Base-by-base conservation (phyloP, 2,888 invertebrate genomes). In the Polydrusus cervinus region DNA sequence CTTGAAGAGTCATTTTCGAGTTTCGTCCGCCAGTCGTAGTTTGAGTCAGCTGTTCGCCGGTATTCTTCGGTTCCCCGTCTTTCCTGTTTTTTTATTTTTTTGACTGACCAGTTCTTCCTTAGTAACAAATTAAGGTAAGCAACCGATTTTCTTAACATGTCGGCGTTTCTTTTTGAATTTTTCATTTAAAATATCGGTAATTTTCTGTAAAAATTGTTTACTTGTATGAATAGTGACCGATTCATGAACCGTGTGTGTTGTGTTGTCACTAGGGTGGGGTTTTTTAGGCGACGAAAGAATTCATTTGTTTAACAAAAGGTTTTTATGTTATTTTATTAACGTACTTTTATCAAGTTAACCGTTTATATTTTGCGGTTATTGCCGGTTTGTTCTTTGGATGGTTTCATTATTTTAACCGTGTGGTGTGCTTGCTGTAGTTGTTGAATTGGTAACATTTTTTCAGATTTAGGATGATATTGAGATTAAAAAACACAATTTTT, bases 21-120 rank as follows among this genome's bases (percentile, higher is more conserved):
- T 66, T 57, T n/a, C 40, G 64, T 66, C 25, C 49, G 57, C 40
- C 60, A 73, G 74, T 62, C 64, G 55, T 49, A 51, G 60, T 74
- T 43, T 47, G 40, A 74, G 74, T 74, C 74, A 74, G 70, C 70
- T 74, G 74, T 74, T 74, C 38, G 73, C 70, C 74, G 70, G 74
- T 68, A 38, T 49, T 72, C 34, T 40, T 71, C 55, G 55, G 43
- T 47, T 25, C 55, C 47, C 55, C 14, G 43, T 25, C 57, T 71
- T 57, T 65, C 43, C 16, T 51, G 57, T 65, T 70, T 69, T 74
- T 74, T 66, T 51, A 30, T 47, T 62, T 70, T 70, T 71, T 57
- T 64, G 61, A 60, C 65, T 65, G 55, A 65, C 38, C 55, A 70
- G 69, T 74, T 74, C 47, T 65, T 74, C 57, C 55, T 53, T 38